Evolutionary conservation across 2,888 invertebrate species (phyloP), one percentile per base, ranked within the genome.

Genomic region (Aquatica leii): DNA sequence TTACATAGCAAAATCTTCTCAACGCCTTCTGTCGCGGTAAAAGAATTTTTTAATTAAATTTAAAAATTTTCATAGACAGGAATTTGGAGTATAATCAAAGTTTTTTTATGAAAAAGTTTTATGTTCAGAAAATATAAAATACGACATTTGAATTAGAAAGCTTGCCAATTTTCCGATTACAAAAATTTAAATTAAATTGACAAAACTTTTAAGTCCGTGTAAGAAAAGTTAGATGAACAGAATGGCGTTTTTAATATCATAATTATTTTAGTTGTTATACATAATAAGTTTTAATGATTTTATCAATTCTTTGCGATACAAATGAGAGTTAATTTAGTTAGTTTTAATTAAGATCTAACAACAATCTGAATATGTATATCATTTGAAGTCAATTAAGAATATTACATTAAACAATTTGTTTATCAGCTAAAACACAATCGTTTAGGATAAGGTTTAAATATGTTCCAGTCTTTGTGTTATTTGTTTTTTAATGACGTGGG

Each of bases 111-210:
- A 53, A 58, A 57, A 63, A 63, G 54, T 58, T 63, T 63, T 57
- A 63, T 63, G 58, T 52, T 63, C 58, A 35, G 48, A 37, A 63
- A 63, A 49, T 58, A 59, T 21, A 41, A 24, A 52, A 64, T 51
- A 43, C 49, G 64, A 53, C 59, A 59, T 59, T 55, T 64, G 55
- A 64, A 64, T 64, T 59, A 64, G 53, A 64, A 59, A 54, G 51
- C 24, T 56, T 49, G 43, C 48, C 57, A 52, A 62, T 62, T 62
- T 62, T 37, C 43, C 41, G 51, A 43, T 49, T 35, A 51, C 51
- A 49, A 59, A 69, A 67, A 61, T 69, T 69, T 66, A 69, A 69
- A 69, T 69, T 67, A 67, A 69, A 69, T 66, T 62, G 69, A 67
- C 69, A 64, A 66, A 69, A 69, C 59, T 69, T 67, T 48, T 48